Base-by-base conservation (phyloP, 2,888 invertebrate species). In the Acronicta psi region DNA sequence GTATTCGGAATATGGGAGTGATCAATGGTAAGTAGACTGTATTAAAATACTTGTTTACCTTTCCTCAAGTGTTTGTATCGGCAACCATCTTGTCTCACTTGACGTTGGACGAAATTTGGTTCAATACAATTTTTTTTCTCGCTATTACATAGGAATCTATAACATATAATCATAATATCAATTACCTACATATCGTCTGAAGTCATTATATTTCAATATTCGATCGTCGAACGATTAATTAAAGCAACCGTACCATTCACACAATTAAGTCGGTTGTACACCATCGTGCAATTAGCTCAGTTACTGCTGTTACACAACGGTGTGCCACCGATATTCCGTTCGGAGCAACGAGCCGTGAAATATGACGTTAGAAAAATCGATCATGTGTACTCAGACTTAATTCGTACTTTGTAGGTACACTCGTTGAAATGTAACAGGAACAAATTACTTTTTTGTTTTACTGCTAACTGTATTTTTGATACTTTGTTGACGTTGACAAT, bases 241-340 rank as follows among this genome's bases (percentile, higher is more conserved):
- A 46, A n/a, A 61, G 45, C 43, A 49, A 31, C 47, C 51, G 57
- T 54, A 46, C 59, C 62, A 70, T 65, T 74, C 64, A 53, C 57
- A 65, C 69, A 71, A 75, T 73, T 75, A 75, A 70, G 49, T 56
- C 60, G 37, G 42, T 62, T 52, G 60, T 64, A 68, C 62, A 63
- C 55, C 43, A 58, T 29, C 49, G 49, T 55, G 56, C 58, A 79
- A 81, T 80, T 79, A 81, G 73, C 60, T 45, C 40, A 68, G 74
- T 80, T 71, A 75, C 80, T 63, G 71, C 69, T 80, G 80, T 85
- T 84, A 81, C 81, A 75, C 84, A 86, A 88, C 85, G 84, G 86
- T 82, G 69, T 72, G 67, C 71, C 59, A 80, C 65, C 68, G 73
- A 77, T 80, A 80, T 78, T 81, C 87, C 84, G 86, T 84, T 82